phyloP scores from a whole-genome alignment of 2,888 invertebrate species.

The Malacosoma neustria region DNA sequence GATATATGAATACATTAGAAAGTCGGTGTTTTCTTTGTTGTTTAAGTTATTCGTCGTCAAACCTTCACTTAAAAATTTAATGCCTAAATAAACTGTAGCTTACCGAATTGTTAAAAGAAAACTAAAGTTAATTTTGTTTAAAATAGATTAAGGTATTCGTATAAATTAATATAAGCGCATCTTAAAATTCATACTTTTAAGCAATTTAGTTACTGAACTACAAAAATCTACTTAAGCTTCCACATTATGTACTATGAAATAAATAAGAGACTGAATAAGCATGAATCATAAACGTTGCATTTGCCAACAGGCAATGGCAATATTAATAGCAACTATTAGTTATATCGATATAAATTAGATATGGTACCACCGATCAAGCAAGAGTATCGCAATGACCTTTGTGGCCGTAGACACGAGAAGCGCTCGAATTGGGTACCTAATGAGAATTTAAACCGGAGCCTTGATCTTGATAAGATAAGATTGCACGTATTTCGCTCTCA shows the following conservation, averaged over 20 bases:
- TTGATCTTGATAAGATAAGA: not conserved
- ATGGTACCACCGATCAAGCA: conserved; percentile 26
- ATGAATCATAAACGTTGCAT: conserved; percentile 45
- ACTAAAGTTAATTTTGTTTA: too few species aligned
- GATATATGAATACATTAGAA: conserved; percentile 34
- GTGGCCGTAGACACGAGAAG: conserved; percentile 4
- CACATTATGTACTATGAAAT: too few species aligned
- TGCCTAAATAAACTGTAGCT: too few species aligned
- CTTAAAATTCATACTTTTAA: too few species aligned
- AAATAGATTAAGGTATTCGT: too few species aligned
- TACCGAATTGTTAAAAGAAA: too few species aligned
- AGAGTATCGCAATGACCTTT: conserved; percentile 27
- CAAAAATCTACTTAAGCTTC: too few species aligned
- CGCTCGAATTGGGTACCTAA: not conserved
- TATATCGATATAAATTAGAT: conserved; percentile 52
- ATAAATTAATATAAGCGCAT: too few species aligned
- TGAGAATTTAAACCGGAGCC: not conserved
- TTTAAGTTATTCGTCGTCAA: conserved; percentile 29
- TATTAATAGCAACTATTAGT: too few species aligned
- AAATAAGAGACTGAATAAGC: too few species aligned
- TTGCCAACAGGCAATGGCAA: conserved; percentile 57
- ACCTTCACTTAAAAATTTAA: conserved; percentile 4
- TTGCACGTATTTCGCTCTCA: not conserved
- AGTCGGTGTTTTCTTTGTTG: conserved; percentile 31
- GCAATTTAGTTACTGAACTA: too few species aligned